These are phyloP conservation scores for Mormyrus lacerda DNA, from an alignment of 2,113 vertebrate genomes.

Conservation along the genomic window DNA sequence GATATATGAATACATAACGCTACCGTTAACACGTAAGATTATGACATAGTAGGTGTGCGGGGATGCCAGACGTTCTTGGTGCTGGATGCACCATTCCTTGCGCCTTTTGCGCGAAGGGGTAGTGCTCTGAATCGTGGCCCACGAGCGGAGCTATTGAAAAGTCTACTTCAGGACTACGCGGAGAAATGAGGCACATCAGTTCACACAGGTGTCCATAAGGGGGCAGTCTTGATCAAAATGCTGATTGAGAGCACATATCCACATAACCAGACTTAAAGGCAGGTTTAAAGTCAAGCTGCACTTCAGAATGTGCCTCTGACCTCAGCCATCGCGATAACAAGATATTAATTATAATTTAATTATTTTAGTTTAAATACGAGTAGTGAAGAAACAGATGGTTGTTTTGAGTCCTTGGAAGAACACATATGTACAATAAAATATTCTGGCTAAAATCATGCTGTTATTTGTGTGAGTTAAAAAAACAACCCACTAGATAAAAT, in stretches of 20 bases:
- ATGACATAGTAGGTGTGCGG: not conserved
- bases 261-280: not conserved
- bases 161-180: not conserved
- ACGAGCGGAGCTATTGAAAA: not conserved
- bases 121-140: not conserved
- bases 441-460: not conserved
- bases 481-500: not conserved
- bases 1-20: not conserved
- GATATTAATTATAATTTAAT: not conserved
- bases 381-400: not conserved
- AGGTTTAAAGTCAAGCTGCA: not conserved
- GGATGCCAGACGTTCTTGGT: not conserved
- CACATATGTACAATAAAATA: not conserved
- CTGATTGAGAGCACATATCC: not conserved
- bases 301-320: not conserved
- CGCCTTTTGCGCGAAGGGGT: not conserved
- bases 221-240: not conserved
- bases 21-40: not conserved
- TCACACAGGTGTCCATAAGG: conserved; percentile 1
- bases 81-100: not conserved
- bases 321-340: not conserved
- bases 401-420: not conserved
- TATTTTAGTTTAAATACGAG: not conserved
- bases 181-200: not conserved
- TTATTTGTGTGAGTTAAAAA: not conserved